Evolutionary conservation across 2,113 vertebrate genomes (phyloP), one percentile per base, ranked within the genome.

Genomic region (Thunnus thynnus): DNA sequence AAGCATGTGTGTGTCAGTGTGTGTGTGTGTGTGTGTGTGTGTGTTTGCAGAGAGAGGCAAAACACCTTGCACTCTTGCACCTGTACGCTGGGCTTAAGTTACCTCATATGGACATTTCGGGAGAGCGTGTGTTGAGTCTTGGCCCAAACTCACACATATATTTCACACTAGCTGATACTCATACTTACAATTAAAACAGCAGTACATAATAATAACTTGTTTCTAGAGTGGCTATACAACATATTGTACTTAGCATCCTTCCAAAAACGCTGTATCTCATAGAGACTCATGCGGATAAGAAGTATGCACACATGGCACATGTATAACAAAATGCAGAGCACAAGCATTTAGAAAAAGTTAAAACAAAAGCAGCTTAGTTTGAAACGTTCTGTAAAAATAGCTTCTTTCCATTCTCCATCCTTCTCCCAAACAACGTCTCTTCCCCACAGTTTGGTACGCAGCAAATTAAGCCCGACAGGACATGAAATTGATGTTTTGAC

Each of bases 21-120:
- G 72, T 67, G 61, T 54, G 61, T 63, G 56, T 77, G 73, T 36
- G 67, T 56, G 70, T 74, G 63, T 83, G 76, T 63, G 68, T 66
- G 52, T 78, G 47, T 54, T 60, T 32, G 54, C 27, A 55, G 78
- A 67, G 77, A 36, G 64, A 68, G 76, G 75, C 78, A 63, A 61
- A 86, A 85, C 94, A 95, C 95, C 94, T 95, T 95, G 91, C 95
- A 89, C 20, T 1, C 70, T 22, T 93, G 92, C 95, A 95, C 95
- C 94, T 95, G 95, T 92, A 95, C n/a, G 32, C 54, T 63, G 16
- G 22, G 69, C 54, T 92, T 90, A 82, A 72, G 75, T 93, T 91
- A 88, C 91, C 78, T 63, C 76, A 65, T 52, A 22, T 72, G 75
- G 72, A 72, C 46, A 22, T 78, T 82, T 82, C 46, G 52, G 74